These are phyloP conservation scores for Gavia stellata DNA, from an alignment of 2,113 vertebrate species.

Conservation along the genomic window DNA sequence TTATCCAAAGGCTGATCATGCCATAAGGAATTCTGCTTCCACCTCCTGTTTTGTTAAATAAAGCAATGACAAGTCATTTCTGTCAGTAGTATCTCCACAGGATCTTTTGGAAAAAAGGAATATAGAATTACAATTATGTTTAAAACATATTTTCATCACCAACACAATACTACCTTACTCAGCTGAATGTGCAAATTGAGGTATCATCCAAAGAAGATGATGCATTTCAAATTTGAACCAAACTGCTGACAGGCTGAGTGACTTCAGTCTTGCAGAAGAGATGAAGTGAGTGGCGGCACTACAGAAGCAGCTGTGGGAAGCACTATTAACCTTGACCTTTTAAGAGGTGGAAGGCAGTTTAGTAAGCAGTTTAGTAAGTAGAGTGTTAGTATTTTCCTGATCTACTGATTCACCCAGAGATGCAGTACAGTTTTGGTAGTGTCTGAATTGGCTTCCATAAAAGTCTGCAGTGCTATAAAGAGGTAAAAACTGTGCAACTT, in stretches of 20 bases:
- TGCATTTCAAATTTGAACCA: neutral
- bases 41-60: neutral
- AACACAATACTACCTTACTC: fast-evolving
- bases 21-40: neutral
- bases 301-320: neutral
- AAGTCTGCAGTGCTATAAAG: neutral
- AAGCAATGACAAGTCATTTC: neutral
- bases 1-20: neutral
- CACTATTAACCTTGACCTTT: neutral
- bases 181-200: neutral
- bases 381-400: neutral
- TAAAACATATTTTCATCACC: neutral
- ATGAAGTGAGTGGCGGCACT: neutral
- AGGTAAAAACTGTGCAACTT: neutral
- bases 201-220: neutral
- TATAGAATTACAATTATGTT: neutral
- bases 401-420: neutral
- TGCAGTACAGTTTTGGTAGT: neutral
- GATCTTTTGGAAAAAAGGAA: neutral
- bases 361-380: too few relatives aligned
- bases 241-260: neutral
- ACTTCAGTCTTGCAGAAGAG: neutral
- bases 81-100: neutral
- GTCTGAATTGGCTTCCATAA: neutral
- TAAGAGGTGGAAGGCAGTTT: neutral